phyloP scores from a whole-genome alignment of 2,888 invertebrate species.

The Amphipyra berbera region DNA sequence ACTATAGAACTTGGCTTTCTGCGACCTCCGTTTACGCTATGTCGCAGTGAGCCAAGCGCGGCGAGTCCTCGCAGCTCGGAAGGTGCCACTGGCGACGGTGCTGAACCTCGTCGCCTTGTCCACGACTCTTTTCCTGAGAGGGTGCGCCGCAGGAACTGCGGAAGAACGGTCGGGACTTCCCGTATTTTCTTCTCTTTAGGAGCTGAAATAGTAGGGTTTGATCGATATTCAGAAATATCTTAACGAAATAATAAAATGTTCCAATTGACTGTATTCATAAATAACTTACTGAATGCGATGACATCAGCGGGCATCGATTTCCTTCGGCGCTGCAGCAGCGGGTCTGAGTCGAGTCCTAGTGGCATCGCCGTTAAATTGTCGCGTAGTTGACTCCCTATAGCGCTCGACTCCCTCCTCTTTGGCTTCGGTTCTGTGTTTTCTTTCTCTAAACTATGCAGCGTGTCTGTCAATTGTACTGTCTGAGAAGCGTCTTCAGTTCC shows the following conservation, averaged over 20 bases:
- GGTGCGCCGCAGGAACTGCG: conserved; percentile 71
- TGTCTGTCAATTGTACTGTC: conserved; percentile 11
- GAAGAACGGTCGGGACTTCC: conserved; percentile 68
- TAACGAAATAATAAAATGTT: background rate
- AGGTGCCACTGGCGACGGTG: conserved; percentile 73
- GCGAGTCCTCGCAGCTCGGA: conserved; percentile 70
- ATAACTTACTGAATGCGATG: conserved; percentile 65
- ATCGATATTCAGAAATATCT: background rate
- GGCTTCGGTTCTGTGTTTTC: conserved; percentile 21
- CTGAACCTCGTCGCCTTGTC: conserved; percentile 77
- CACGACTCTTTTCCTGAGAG: conserved; percentile 71
- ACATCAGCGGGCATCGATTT: conserved; percentile 80
- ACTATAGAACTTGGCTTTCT: conserved; percentile 66
- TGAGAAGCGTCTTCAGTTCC: conserved; percentile 52
- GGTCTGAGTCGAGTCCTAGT: conserved; percentile 65
- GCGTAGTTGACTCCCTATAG: conserved; percentile 72
- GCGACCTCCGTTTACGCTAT: conserved; percentile 72
- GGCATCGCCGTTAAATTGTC: conserved; percentile 74
- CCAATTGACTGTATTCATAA: background rate
- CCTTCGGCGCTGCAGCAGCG: conserved; percentile 67
- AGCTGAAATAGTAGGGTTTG: conserved; percentile 54
- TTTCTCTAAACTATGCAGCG: conserved; percentile 19
- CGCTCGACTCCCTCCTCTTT: conserved; percentile 25
- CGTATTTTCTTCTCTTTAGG: conserved; percentile 74
- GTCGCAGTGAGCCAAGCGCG: conserved; percentile 61